Evolutionary conservation across 2,888 invertebrate species (phyloP), one percentile per base, ranked within the genome.

Genomic region (Sphaeridia pumilis): DNA sequence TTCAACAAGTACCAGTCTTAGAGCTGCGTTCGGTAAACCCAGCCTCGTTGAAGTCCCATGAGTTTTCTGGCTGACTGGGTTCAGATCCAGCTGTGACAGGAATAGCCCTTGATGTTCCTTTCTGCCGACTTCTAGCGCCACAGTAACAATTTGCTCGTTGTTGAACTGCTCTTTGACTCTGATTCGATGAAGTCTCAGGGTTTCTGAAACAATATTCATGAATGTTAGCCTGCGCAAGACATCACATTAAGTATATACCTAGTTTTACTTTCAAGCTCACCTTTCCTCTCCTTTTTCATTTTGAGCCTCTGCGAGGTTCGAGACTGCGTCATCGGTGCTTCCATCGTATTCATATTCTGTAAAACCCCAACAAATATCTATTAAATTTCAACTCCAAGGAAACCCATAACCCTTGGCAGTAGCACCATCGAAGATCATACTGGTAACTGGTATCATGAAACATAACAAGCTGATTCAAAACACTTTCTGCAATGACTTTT

Each of bases 211-310:
- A 22, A n/a, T n/a, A n/a, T n/a, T n/a, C n/a, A n/a, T n/a, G n/a
- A n/a, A n/a, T n/a, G n/a, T n/a, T n/a, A n/a, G n/a, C n/a, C n/a
- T n/a, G n/a, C n/a, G n/a, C n/a, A n/a, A n/a, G n/a, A n/a, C n/a
- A n/a, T n/a, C n/a, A n/a, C 5, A 41, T 41, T 41, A 17, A 17
- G 10, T 7, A 12, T 7, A 17, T 21, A 42, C 4, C 14, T 42
- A 4, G 14, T 14, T 42, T 22, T 2, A 4, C 17, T 20, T 42
- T 22, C 12, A 31, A 12, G 10, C 42, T 12, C 10, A 44, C 45
- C 45, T 44, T 44, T 44, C 14, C 26, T 12, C 24, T 26, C 27
- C n/a, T 44, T 44, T 27, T 44, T 44, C 3, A 44, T 14, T 44
- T 27, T 3, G 12, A 44, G 26, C n/a, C 45, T 22, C 27, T 44